Evolutionary conservation across 2,113 vertebrate genomes (phyloP), one percentile per base, ranked within the genome.

Genomic region (Sapajus apella): DNA sequence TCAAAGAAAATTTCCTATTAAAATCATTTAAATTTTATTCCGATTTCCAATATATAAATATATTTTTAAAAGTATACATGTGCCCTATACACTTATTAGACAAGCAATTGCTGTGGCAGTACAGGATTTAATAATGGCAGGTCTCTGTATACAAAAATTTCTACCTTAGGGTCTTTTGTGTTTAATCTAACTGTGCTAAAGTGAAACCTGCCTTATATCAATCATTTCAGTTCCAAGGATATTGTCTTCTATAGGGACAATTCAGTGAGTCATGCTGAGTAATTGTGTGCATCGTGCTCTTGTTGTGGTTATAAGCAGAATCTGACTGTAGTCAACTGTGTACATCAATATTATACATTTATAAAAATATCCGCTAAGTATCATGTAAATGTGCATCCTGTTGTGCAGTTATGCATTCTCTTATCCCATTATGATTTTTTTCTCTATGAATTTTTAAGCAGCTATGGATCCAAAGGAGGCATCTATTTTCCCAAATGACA

Each of bases 401-500:
- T 55, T 56, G 50, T 35, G 7, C 1, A 86, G 45, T 66, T 40
- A 75, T 47, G 2, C 13, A 61, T 79, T 21, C 37, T 17, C 43
- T 88, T 11, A 58, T 73, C 37, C 25, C 6, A 21, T 52, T 91
- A 87, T 66, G 14, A 58, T 81, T 27, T 83, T 85, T 92, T 93
- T 75, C 30, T 68, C 9, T 27, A 27, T 73, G 64, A 20, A 94
- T 88, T 89, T 75, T 91, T 83, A 97, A 93, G 82, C 56, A 93
- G 61, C 30, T 86, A 8, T 87, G 56, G 21, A 79, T 68, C 16
- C 13, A 70, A 50, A 81, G 30, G 16, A 81, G 56, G 40, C 10
- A 83, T 83, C 32, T 45, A n/a, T 94, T 96, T 96, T 85, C 76
- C 11, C 43, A 70, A 77, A 95, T 79, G 64, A 95, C 11, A 79